Evolutionary conservation across 2,113 vertebrate genomes (phyloP), one percentile per base, ranked within the genome.

Genomic region (Nesogale talazaci): DNA sequence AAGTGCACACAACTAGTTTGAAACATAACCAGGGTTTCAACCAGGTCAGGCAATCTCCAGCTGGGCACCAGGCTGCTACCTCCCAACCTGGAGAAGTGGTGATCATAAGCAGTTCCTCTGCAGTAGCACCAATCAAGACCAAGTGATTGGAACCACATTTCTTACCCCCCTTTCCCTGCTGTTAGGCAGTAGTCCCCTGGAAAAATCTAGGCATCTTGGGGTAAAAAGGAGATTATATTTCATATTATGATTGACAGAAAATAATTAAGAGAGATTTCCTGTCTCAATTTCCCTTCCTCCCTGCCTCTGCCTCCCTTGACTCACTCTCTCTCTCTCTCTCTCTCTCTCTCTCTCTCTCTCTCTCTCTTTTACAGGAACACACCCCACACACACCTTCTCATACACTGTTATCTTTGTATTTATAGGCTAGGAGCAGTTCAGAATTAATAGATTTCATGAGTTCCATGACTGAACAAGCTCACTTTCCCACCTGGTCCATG

Each of bases 101-200:
- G 86, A 93, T 95, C 92, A 74, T 95, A 69, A 19, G 27, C 63
- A 92, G 86, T 91, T 95, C 92, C 77, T 95, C 67, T 23, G 27
- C 63, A 92, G 86, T 91, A 95, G 3, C 84, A 92, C 95, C 92
- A 95, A 84, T 96, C 87, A 94, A 88, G 34, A 34, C 92, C 94
- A 96, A 90, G 89, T 94, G 92, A 94, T 89, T 95, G 96, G 75
- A 96, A 85, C 31, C 92, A 85, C 86, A 92, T 89, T 46, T 85
- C 94, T 91, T 76, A 76, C 87, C 1, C n/a, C 80, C 89, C 72
- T 76, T 85, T 83, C 77, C 82, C 84, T 92, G 82, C 80, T 93
- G 88, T 96, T 95, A 90, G 3, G 20, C 76, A 90, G 92, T 59
- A 92, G 93, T 88, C 67, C 56, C 70, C 94, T 83, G 23, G 42